Base-by-base conservation (phyloP, 2,888 invertebrate species). In the Pseudococcus longispinus region DNA sequence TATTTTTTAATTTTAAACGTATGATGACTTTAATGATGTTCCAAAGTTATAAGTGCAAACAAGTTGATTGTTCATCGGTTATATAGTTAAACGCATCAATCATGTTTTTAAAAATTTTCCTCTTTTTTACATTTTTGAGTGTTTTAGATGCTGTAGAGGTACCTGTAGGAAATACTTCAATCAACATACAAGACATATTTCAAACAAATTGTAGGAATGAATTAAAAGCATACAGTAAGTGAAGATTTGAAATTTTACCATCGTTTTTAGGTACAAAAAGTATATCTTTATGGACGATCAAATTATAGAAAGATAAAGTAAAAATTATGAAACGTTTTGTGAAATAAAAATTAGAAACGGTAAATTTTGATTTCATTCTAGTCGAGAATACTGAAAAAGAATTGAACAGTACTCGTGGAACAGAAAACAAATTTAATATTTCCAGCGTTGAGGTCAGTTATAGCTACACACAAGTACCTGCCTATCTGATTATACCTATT, bases 171-270 rank as follows among this genome's bases (percentile, higher is more conserved):
- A 87, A 20, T 8, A 46, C 15, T 32, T 83, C 37, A 26, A 26
- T 77, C n/a, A 15, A 77, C 26, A 5, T 77, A 46, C 2, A 37
- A 20, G 20, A 15, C 26, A 26, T 84, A 60, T 87, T 84, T 37
- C 32, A 55, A 84, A 42, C 42, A 23, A 55, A 51, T 29, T 55
- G 23, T 55, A 42, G 55, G 29, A 87, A 87, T 65, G 70, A 87
- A 87, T 83, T 44, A 6, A 9, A 83, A 87, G 42, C 32, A 6
- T 70, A 46, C 32, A 44, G 32, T 2, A 70, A 70, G 70, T 29
- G 9, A 15, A 9, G 1, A 70, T 18, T 20, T 29, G 13, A 65
- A 65, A 11, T 65, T n/a, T n/a, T n/a, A n/a, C n/a, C n/a, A n/a
- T n/a, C n/a, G n/a, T n/a, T n/a, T n/a, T n/a, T n/a, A n/a, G n/a